Percentiles rank a stretch among this genome's conserved stretches.
phyloP scores from a whole-genome alignment of 2,797 vertebrate genomes.

The Rousettus madagascariensis region DNA sequence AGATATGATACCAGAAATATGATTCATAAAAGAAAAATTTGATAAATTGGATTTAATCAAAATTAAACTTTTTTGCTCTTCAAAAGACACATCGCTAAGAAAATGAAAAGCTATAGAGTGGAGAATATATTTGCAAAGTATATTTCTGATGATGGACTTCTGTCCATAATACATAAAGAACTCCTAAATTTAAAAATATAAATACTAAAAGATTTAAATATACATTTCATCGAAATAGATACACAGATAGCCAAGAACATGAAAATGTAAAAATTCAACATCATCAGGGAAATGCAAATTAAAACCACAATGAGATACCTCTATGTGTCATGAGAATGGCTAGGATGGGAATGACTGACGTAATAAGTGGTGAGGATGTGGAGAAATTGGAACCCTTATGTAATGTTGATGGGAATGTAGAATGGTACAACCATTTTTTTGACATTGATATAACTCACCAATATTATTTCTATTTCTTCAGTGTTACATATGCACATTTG shows the following conservation, averaged over 20 bases:
- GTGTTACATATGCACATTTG: not conserved
- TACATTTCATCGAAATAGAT: not conserved
- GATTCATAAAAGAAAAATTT: not conserved
- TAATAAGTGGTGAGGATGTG: not conserved
- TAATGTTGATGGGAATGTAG: not conserved
- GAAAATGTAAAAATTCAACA: not conserved
- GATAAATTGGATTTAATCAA: not conserved
- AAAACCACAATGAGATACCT: not conserved
- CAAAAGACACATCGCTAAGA: not conserved
- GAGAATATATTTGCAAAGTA: constrained; percentile 9
- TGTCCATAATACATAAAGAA: not conserved
- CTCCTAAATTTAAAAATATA: not conserved
- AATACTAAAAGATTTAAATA: not conserved
- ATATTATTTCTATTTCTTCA: not conserved
- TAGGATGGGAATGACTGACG: not conserved
- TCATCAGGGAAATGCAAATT: not conserved
- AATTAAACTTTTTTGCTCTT: not conserved
- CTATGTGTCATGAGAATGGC: not conserved
- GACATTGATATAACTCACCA: not conserved
- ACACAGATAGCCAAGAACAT: not conserved
- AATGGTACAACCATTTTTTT: not conserved
- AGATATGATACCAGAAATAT: not conserved
- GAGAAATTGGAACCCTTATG: not conserved
- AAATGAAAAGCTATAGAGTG: not conserved
- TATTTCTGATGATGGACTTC: not conserved